These are phyloP conservation scores for Spinus pinus DNA, from an alignment of 2,797 vertebrate species.

Conservation along the genomic window DNA sequence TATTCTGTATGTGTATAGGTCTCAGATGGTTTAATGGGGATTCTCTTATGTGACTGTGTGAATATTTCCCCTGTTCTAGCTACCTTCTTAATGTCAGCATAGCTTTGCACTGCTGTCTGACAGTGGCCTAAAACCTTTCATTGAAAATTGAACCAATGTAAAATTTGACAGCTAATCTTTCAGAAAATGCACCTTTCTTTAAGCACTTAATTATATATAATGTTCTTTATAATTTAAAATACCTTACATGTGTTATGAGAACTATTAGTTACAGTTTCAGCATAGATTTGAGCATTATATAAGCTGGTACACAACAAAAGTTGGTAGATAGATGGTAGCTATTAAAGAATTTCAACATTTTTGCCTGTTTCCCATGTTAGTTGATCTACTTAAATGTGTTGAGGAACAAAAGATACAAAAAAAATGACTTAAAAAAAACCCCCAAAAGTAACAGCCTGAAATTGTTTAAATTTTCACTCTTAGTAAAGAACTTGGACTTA, in stretches of 20 bases:
- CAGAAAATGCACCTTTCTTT: background rate
- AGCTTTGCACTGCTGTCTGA: background rate
- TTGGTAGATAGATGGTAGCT: background rate
- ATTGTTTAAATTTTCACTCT: background rate
- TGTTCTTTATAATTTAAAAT: background rate
- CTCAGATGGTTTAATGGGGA: background rate
- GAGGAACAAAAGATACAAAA: background rate
- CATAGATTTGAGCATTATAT: background rate
- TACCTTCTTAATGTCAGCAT: background rate
- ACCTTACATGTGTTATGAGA: background rate
- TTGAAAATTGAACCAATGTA: background rate
- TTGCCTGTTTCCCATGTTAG: background rate
- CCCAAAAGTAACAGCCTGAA: background rate
- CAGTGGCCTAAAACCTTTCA: background rate
- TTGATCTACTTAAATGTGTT: background rate
- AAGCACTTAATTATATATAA: background rate
- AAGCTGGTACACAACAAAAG: background rate
- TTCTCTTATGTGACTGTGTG: background rate
- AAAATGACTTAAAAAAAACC: background rate
- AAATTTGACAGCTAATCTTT: background rate
- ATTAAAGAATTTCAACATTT: background rate
- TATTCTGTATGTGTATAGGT: background rate
- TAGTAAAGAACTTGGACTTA: background rate
- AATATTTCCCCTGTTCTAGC: background rate
- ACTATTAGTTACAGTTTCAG: background rate